Evolutionary conservation across 1,140 invertebrate genomes (phyloP).

Genomic region (Drosophila baimaii): DNA sequence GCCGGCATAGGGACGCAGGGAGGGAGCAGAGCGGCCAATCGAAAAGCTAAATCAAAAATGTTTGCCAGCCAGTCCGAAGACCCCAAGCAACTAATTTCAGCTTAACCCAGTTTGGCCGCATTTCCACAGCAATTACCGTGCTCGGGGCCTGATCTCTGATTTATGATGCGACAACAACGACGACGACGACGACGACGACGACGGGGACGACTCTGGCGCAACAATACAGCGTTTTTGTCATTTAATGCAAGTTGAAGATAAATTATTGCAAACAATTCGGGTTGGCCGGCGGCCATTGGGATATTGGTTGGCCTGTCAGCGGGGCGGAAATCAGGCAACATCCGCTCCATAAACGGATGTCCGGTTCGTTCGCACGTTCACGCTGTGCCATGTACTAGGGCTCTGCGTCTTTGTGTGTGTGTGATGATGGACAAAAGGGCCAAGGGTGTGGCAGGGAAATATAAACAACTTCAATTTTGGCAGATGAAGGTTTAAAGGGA

Average conservation of each 20-base stretch:
- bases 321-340: conserved; percentile 77
- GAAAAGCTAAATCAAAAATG: conserved; percentile 77
- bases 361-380: conserved; percentile 79
- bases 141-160: conserved; percentile 48
- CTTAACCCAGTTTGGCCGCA: conserved; percentile 70
- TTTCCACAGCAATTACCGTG: conserved; percentile 71
- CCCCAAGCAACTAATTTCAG: conserved; percentile 77
- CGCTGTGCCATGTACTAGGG: conserved; percentile 43
- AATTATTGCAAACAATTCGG: conserved; percentile 67
- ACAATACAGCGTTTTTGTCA: conserved; percentile 68
- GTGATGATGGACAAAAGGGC: background rate
- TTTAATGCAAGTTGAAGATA: conserved; percentile 73
- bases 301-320: conserved; percentile 57
- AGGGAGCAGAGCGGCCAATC: conserved; percentile 49
- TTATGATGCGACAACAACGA: conserved; percentile 63
- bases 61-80: conserved; percentile 41
- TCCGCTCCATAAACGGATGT: conserved; percentile 77
- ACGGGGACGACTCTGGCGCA: conserved; percentile 19
- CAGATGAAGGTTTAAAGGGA: background rate
- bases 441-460: background rate
- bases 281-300: conserved; percentile 11
- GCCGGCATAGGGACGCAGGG: background rate
- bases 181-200: no score
- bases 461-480: conserved; percentile 29
- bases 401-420: background rate